Evolutionary conservation across 2,113 vertebrate species (phyloP), one percentile per base, ranked within the genome.

Genomic region (Oenanthe oenanthe): DNA sequence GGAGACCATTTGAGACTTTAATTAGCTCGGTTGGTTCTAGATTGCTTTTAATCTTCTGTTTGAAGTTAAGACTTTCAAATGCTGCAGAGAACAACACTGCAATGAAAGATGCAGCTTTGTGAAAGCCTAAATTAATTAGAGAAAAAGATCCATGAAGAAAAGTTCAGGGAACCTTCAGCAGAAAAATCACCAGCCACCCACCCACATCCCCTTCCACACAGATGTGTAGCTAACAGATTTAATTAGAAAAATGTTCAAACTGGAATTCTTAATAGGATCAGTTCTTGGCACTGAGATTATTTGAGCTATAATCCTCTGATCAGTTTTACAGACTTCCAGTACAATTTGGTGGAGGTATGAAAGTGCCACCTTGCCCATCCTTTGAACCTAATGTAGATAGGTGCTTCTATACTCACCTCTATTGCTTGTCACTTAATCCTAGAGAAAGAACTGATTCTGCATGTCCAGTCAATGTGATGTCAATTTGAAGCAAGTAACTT

Each of bases 171-270:
- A 29, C 5, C 24, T 62, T 86, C 42, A 48, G 13, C 19, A 87
- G 34, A 86, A 57, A 20, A 71, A 54, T 29, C 10, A 47, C 19
- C 14, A 9, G 2, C 2, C 15, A 32, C 3, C 4, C 8, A 20
- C 24, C 6, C 7, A 8, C n/a, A 20, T 0, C 5, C 20, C 58
- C 17, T 48, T 13, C 5, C 14, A 53, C 15, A 22, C 10, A 31
- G 17, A 61, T 24, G 10, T 58, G 72, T 54, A 56, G 34, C 18
- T 57, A 36, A 18, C 3, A 67, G 14, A 47, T 74, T 62, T 61
- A 70, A 38, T 77, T n/a, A 77, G 25, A 72, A 66, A 57, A 63
- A 62, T 4, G 5, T 50, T 77, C 47, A 48, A 61, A 48, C 13
- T 22, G 50, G 15, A 92, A 71, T 87, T 60, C 14, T 70, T 1